phyloP scores from a whole-genome alignment of 2,113 vertebrate species.

The Ictalurus furcatus region DNA sequence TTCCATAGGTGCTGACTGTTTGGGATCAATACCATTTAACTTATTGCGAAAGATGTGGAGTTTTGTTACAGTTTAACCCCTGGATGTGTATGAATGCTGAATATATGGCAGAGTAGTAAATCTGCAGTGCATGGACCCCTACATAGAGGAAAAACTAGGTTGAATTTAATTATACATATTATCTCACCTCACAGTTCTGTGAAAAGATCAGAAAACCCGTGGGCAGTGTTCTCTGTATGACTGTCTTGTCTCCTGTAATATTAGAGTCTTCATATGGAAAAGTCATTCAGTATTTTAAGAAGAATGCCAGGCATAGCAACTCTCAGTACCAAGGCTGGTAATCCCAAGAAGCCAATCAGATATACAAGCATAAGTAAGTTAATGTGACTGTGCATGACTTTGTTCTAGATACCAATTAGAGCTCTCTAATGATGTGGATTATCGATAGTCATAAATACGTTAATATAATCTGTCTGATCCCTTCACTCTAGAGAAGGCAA shows the following conservation, averaged over 20 bases:
- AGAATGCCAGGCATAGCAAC: not conserved
- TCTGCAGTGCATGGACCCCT: not conserved
- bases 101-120: too few species aligned
- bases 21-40: too few species aligned
- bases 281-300: not conserved
- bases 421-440: not conserved
- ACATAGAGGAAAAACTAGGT: not conserved
- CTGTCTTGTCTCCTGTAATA: not conserved
- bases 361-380: constrained; percentile 48
- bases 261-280: constrained; percentile 14
- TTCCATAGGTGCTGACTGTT: too few species aligned
- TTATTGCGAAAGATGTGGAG: too few species aligned
- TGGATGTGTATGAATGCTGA: too few species aligned
- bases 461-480: not conserved
- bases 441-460: not conserved
- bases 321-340: constrained; percentile 1
- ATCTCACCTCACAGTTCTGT: not conserved
- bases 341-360: constrained; percentile 34
- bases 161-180: not conserved
- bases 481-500: constrained; percentile 26
- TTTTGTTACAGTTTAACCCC: too few species aligned
- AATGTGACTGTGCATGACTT: not conserved
- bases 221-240: not conserved
- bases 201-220: not conserved
- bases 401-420: not conserved